Conservation (phyloP, 2,113 vertebrate species). For the Cricetomys ansorgei region DNA sequence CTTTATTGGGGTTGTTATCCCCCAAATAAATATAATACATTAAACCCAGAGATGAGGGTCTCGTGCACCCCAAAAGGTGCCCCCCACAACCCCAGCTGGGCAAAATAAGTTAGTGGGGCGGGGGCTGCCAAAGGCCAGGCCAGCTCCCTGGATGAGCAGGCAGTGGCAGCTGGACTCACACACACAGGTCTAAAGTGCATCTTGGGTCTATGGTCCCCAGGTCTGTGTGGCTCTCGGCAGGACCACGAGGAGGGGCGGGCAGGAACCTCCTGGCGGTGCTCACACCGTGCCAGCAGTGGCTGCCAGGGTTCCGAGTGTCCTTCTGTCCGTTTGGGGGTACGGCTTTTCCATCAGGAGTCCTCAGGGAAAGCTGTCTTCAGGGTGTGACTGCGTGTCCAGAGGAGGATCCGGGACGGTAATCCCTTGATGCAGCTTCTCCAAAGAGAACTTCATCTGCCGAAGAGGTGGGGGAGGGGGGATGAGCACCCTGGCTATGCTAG, state of each 20-base stretch:
- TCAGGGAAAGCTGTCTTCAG: slow-evolving; percentile 73
- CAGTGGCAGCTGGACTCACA: slow-evolving; percentile 10
- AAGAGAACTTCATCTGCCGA: slow-evolving; percentile 92
- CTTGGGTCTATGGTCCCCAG: slow-evolving; percentile 63
- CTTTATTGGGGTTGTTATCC: slow-evolving; percentile 75
- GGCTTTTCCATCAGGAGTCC: not conserved
- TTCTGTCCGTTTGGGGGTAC: not conserved
- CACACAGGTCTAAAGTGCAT: slow-evolving; percentile 77
- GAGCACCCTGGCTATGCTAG: fast-evolving
- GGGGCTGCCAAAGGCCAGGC: slow-evolving; percentile 12
- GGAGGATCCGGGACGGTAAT: slow-evolving; percentile 88
- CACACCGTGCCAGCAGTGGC: slow-evolving; percentile 78
- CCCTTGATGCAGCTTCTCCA: slow-evolving; percentile 93
- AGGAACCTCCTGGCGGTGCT: slow-evolving; percentile 51
- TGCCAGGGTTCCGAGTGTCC: slow-evolving; percentile 58
- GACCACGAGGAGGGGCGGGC: slow-evolving; percentile 16
- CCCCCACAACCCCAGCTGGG: slow-evolving; percentile 47
- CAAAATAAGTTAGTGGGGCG: slow-evolving; percentile 73
- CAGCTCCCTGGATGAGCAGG: slow-evolving; percentile 59
- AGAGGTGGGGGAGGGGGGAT: not conserved
- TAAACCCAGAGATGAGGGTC: slow-evolving; percentile 76
- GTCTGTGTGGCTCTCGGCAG: not conserved
- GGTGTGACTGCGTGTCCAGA: slow-evolving; percentile 79
- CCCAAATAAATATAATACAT: slow-evolving; percentile 84
- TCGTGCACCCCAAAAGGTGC: slow-evolving; percentile 38